Conservation (phyloP, 2,113 vertebrate species). For the Butastur rufipennis region DNA sequence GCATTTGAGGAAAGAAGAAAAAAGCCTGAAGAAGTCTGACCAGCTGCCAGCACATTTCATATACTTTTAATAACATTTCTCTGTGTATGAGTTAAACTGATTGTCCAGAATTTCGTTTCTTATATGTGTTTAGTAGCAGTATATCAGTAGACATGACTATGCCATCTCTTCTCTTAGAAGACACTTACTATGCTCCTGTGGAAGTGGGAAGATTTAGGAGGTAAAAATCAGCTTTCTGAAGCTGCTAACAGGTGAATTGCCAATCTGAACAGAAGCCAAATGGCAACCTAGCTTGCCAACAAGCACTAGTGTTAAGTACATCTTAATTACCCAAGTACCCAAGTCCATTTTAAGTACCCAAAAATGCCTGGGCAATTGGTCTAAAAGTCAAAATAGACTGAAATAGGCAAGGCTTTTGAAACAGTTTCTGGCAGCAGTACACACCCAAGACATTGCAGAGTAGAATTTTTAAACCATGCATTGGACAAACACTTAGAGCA, state of each 20-base stretch:
- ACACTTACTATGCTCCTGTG: rapidly evolving
- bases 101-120: background rate
- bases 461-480: background rate
- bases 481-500: background rate
- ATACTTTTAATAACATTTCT: background rate
- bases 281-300: background rate
- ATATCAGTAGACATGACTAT: background rate
- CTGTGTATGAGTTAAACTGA: background rate
- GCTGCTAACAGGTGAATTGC: background rate
- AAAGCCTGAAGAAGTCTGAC: background rate
- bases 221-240: background rate
- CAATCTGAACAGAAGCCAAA: background rate
- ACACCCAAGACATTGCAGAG: background rate
- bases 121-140: background rate
- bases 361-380: background rate
- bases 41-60: background rate
- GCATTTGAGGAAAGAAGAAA: background rate
- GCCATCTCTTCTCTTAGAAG: background rate
- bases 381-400: background rate
- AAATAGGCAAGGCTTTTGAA: background rate
- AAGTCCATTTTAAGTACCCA: background rate
- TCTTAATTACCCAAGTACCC: background rate
- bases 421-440: background rate
- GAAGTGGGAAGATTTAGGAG: background rate
- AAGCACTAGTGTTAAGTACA: background rate